Percentiles rank a stretch among this genome's conserved stretches.
Conservation (phyloP, 2,797 vertebrate genomes). For the Harpagifer antarcticus region DNA sequence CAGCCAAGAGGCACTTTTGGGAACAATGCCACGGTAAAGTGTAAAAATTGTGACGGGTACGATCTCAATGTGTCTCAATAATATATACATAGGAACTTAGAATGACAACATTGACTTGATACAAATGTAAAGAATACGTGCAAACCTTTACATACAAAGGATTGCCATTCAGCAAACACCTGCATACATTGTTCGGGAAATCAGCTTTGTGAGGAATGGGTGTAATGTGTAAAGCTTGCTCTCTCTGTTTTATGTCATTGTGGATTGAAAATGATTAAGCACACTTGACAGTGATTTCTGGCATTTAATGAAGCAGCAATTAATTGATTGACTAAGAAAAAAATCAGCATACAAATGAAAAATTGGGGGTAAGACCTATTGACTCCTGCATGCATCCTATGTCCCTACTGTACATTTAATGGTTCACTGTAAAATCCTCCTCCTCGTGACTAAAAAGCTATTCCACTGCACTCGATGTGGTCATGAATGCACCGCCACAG, state of each 20-base stretch:
- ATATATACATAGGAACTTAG: slow-evolving; percentile 6
- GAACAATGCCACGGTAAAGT: slow-evolving; percentile 13
- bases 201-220: not conserved
- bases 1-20: slow-evolving; percentile 3
- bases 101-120: slow-evolving; percentile 23
- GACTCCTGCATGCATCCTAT: not conserved
- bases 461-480: not conserved
- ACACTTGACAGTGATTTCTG: not conserved
- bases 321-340: not conserved
- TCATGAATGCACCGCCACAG: slow-evolving; percentile 17
- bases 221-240: not conserved
- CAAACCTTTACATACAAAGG: slow-evolving; percentile 16
- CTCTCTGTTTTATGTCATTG: not conserved
- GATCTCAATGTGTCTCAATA: slow-evolving; percentile 24
- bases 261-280: not conserved
- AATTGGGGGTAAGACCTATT: too few relatives aligned
- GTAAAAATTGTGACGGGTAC: slow-evolving; percentile 11
- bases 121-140: slow-evolving; percentile 15
- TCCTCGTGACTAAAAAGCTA: not conserved
- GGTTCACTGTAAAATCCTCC: not conserved
- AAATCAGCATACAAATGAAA: not conserved
- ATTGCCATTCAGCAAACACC: slow-evolving; percentile 4
- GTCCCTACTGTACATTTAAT: slow-evolving; percentile 10
- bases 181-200: not conserved
- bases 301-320: not conserved